Conservation (phyloP, 2,113 vertebrate genomes). For the Nothoprocta pentlandii region DNA sequence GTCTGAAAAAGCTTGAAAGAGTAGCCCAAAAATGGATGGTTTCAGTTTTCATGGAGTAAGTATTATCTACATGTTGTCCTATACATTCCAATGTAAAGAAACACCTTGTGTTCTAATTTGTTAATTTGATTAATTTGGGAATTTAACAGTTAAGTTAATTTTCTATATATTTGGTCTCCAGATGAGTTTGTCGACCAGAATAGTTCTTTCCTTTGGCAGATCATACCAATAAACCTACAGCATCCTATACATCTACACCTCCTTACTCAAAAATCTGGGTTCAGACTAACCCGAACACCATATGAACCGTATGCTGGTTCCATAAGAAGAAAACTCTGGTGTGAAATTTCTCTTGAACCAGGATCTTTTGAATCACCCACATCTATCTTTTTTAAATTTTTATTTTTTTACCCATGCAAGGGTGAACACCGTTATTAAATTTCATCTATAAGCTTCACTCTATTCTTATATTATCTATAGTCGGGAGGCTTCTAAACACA, state of each 20-base stretch:
- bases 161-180: rapidly evolving
- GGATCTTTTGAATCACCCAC: too few species aligned
- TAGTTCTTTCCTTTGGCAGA: background rate
- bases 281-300: background rate
- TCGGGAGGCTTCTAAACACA: background rate
- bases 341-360: too few species aligned
- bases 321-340: background rate
- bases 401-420: background rate
- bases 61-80: rapidly evolving
- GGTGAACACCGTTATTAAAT: background rate
- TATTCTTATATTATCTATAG: background rate
- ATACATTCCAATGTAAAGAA: background rate
- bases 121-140: background rate
- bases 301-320: background rate
- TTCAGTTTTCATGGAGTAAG: background rate
- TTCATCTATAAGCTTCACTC: background rate
- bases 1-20: background rate
- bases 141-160: background rate
- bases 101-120: background rate
- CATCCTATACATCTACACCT: rapidly evolving
- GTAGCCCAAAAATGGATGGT: background rate
- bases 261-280: background rate
- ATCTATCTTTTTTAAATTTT: too few species aligned
- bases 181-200: background rate
- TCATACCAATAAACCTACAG: background rate